A percentile compares a stretch with the other conserved stretches of the same genome.
Conservation (phyloP, 64 coral and sea anemone genomes). For the Pocillopora verrucosa region DNA sequence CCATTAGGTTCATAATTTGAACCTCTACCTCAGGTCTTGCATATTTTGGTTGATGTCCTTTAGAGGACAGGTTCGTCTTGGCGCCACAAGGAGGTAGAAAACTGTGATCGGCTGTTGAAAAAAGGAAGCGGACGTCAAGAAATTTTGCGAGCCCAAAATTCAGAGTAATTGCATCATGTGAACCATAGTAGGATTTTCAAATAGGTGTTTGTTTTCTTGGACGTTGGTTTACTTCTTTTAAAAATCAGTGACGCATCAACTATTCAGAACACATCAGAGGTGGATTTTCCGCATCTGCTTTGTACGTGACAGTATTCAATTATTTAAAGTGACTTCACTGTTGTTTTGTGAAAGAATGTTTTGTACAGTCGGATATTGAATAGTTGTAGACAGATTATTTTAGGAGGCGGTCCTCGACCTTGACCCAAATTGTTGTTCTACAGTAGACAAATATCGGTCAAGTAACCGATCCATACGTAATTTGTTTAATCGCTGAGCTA, state of each 20-base stretch:
- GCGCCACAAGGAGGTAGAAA: not conserved
- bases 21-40: conserved; percentile 13
- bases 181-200: not conserved
- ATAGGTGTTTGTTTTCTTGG: not conserved
- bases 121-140: not conserved
- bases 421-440: conserved; percentile 4
- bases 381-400: not conserved
- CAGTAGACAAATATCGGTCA: not conserved
- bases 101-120: not conserved
- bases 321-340: not conserved
- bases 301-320: conserved; percentile 3
- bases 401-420: not conserved
- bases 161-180: not conserved
- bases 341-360: not conserved
- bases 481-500: not conserved
- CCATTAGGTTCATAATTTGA: conserved; percentile 32
- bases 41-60: not conserved
- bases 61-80: not conserved
- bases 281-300: conserved; percentile 30
- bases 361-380: not conserved
- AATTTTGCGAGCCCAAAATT: not conserved
- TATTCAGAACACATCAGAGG: not conserved
- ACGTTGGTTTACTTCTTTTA: not conserved
- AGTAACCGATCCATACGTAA: not conserved
- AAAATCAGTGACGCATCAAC: not conserved